Percentiles rank a stretch among this genome's conserved stretches.
These are phyloP conservation scores for Galerucella pusilla DNA, from an alignment of 2,888 invertebrate genomes.

Conservation along the genomic window DNA sequence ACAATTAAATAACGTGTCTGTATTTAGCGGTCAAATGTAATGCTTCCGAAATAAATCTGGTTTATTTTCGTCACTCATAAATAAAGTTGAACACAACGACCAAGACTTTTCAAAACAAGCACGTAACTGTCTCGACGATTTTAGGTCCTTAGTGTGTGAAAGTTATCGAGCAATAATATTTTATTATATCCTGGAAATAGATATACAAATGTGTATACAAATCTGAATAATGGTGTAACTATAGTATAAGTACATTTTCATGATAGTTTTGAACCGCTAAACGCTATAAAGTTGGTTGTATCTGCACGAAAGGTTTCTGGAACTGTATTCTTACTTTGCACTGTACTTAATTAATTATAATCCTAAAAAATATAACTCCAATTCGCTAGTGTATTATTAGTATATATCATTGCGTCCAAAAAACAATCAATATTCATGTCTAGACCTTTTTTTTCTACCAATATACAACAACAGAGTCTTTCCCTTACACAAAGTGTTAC, in stretches of 20 bases:
- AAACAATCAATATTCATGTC: conserved; percentile 25
- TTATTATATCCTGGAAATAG: conserved; percentile 4
- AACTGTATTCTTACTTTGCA: no score
- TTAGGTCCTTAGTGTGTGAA: conserved; percentile 2
- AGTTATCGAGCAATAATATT: conserved; percentile 14
- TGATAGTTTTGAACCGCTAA: no score
- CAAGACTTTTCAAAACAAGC: conserved; percentile 22
- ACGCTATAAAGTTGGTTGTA: no score
- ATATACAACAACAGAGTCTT: neutral
- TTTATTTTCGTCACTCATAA: conserved; percentile 30
- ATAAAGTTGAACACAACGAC: conserved; percentile 16
- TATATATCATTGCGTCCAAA: no score
- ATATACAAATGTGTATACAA: neutral
- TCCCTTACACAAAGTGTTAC: conserved; percentile 30
- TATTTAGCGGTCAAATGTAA: conserved; percentile 31
- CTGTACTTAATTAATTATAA: no score
- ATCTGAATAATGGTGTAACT: neutral
- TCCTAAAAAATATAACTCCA: no score
- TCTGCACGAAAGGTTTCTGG: no score
- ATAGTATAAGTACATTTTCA: neutral
- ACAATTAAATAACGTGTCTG: conserved; percentile 21
- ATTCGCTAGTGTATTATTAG: no score
- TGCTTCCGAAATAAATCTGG: conserved; percentile 22
- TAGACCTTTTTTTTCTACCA: conserved; percentile 16
- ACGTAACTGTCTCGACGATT: conserved; percentile 20